Base-by-base conservation (phyloP, 2,888 invertebrate species). In the Dolomedes plantarius region DNA sequence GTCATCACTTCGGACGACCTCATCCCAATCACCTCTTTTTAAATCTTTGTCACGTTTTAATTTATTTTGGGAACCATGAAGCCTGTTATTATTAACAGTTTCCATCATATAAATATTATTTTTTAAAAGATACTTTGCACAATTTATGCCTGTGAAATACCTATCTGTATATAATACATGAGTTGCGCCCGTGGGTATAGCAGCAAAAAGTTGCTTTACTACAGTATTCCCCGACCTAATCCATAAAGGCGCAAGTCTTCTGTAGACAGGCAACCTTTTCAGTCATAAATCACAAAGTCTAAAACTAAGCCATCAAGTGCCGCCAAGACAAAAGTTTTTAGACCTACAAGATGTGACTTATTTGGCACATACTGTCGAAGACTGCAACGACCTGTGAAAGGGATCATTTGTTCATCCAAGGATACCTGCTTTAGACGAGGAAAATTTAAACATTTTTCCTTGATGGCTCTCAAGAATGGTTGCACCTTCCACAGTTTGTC, bases 321-420 rank as follows among this genome's bases (percentile, higher is more conserved):
- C 19, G 91, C 90, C 2, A 90, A 75, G 9, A 91, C 90, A 86
- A 90, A 91, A 81, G 90, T 91, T 88, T 91, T 91, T 27, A 91
- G 87, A 0, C 90, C 91, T 31, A 88, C 89, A 23, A 90, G 90
- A 27, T 90, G 87, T 19, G 90, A 91, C 85, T 90, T 90, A 81
- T 89, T 90, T 81, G 88, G 89, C 5, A 90, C 90, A 28, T 88
- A 86, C 72, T 88, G 88, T 56, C 71, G 69, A 56, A 89, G 27
- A n/a, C 28, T 41, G 11, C 76, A 89, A 76, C 78, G 86, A 29
- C 90, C 89, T 46, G 87, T 88, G 88, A 91, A 90, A 9, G 89
- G 89, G 19, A 89, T 89, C 89, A 90, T 90, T 74, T 90, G 90
- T 68, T 90, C 89, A 74, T 90, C 89, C 64, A 90, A 90, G 11